Percentiles rank a stretch among this genome's conserved stretches.
Conservation (phyloP, 1,140 invertebrate species). For the Atta texana region DNA sequence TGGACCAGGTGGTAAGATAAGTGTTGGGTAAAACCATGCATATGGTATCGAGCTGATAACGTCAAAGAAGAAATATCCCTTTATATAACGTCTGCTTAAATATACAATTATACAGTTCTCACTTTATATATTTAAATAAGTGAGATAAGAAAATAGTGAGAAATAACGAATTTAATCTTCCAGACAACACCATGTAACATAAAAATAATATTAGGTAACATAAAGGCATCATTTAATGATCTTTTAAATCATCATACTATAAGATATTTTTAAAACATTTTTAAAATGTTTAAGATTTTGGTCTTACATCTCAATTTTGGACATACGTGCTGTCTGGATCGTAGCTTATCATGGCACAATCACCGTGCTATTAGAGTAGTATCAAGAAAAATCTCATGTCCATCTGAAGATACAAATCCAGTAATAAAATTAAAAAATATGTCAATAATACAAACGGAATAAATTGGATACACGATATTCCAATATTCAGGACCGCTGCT, state of each 20-base stretch:
- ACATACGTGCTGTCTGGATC: no score
- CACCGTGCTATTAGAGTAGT: slow-evolving; percentile 74
- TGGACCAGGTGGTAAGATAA: slow-evolving; percentile 51
- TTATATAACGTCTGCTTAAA: slow-evolving; percentile 76
- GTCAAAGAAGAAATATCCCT: slow-evolving; percentile 77
- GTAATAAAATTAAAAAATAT: slow-evolving; percentile 80
- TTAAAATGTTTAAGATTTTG: no score
- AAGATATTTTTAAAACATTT: no score
- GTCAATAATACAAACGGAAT: slow-evolving; percentile 74
- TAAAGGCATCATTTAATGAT: no score
- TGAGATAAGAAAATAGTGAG: neutral
- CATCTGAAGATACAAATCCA: slow-evolving; percentile 71
- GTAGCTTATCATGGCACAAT: neutral
- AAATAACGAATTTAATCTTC: neutral
- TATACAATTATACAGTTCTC: neutral
- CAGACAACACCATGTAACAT: no score
- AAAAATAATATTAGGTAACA: no score
- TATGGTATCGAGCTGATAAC: slow-evolving; percentile 78
- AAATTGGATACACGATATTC: slow-evolving; percentile 67
- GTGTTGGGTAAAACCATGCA: slow-evolving; percentile 71
- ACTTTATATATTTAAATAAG: neutral
- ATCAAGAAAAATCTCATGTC: slow-evolving; percentile 76
- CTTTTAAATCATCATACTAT: no score
- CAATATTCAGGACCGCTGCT: slow-evolving; percentile 47
- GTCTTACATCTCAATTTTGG: no score